phyloP scores from a whole-genome alignment of 2,113 vertebrate species.

The Illadopsis cleaveri region DNA sequence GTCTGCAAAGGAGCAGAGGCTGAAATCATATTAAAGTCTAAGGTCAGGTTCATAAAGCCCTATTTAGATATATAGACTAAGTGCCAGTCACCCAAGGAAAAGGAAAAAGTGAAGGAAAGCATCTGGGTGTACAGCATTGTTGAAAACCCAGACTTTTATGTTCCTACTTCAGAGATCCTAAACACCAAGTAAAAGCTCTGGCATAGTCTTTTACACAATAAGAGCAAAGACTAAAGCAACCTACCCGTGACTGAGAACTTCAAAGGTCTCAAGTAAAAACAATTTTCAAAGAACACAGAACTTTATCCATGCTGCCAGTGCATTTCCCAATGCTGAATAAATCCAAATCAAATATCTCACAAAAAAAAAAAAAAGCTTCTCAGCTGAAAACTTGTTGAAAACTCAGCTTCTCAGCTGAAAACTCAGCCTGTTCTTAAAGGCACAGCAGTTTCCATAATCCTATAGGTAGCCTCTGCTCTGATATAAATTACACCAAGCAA shows the following conservation, averaged over 20 bases:
- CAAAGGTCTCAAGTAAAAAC: conserved; percentile 23
- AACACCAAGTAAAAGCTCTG: not conserved
- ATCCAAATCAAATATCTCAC: not conserved
- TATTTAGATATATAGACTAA: not conserved
- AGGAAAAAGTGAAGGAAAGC: not conserved
- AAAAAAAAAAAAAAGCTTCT: not conserved
- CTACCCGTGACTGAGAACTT: not conserved
- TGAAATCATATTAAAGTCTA: not conserved
- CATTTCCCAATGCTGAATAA: not conserved
- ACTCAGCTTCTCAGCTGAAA: not conserved
- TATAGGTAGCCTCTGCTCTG: not conserved
- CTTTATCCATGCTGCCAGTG: not conserved
- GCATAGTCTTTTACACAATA: not conserved
- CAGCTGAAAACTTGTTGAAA: not conserved
- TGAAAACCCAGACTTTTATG: not conserved
- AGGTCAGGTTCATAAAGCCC: not conserved
- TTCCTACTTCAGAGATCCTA: conserved; percentile 1
- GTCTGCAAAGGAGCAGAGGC: not conserved
- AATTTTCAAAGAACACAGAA: conserved; percentile 32
- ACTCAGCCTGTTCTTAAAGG: not conserved
- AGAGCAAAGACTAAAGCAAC: conserved; percentile 28
- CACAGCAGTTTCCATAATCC: not conserved
- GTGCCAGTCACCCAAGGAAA: not conserved
- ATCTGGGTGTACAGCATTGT: not conserved
- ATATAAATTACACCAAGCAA: not conserved